These are phyloP conservation scores for Eupithecia centaureata DNA, from an alignment of 2,888 invertebrate genomes.

Conservation along the genomic window DNA sequence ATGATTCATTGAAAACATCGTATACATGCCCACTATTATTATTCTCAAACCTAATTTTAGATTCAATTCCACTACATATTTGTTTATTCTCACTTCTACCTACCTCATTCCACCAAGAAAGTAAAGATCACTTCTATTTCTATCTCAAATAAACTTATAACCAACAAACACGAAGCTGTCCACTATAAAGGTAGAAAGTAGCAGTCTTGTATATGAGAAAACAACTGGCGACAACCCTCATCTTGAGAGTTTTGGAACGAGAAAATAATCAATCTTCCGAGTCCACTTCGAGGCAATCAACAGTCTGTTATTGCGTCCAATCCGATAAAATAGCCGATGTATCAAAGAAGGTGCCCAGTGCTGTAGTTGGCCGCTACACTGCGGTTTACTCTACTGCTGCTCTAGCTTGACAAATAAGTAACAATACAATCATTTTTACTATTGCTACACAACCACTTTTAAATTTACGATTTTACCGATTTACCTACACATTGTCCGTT, in stretches of 20 bases:
- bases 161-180: conserved; percentile 14
- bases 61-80: no score
- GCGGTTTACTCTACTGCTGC: neutral
- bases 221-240: conserved; percentile 60
- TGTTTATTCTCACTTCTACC: no score
- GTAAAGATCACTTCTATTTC: no score
- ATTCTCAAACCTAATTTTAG: no score
- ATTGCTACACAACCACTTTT: no score
- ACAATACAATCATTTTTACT: no score
- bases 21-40: no score
- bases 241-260: conserved; percentile 60
- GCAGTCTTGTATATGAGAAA: conserved; percentile 49
- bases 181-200: conserved; percentile 25
- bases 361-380: conserved; percentile 12
- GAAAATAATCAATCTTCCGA: conserved; percentile 83
- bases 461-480: no score
- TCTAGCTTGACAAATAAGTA: neutral
- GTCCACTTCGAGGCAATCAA: conserved; percentile 83
- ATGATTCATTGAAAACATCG: no score
- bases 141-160: conserved; percentile 14
- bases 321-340: conserved; percentile 82
- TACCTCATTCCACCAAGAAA: no score
- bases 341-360: conserved; percentile 76
- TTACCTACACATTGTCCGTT: no score
- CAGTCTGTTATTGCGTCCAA: conserved; percentile 82